A percentile compares a stretch with the other conserved stretches of the same genome.
Evolutionary conservation across 2,888 invertebrate species (phyloP).

Genomic region (Exocentrus adspersus): DNA sequence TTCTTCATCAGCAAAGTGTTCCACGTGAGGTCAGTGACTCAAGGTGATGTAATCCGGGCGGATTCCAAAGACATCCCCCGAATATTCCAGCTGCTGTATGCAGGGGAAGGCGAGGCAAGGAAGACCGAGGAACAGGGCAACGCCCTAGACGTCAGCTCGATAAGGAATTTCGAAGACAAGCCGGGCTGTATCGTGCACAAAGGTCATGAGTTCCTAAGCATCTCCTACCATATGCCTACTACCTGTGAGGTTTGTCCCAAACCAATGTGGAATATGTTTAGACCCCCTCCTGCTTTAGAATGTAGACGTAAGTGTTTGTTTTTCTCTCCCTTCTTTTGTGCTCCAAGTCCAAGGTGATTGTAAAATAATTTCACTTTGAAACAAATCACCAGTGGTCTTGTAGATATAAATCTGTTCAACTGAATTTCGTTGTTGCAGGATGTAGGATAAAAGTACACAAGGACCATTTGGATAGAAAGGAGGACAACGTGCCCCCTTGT

Average conservation of each 20-base stretch:
- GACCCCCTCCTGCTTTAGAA: constrained; percentile 97
- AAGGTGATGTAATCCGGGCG: constrained; percentile 98
- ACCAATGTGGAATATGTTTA: constrained; percentile 97
- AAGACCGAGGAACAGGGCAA: constrained; percentile 74
- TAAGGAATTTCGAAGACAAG: constrained; percentile 66
- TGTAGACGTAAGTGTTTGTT: constrained; percentile 81
- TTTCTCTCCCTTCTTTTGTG: not conserved
- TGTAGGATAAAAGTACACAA: constrained; percentile 98
- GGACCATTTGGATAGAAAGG: constrained; percentile 89
- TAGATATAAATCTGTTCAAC: not conserved
- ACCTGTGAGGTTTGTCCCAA: constrained; percentile 98
- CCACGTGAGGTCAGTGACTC: constrained; percentile 97
- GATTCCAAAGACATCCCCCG: constrained; percentile 99
- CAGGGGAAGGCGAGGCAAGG: constrained; percentile 94
- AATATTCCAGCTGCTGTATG: constrained; percentile 97
- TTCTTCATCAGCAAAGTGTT: constrained; percentile 88
- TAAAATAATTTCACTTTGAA: too few relatives aligned
- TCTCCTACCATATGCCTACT: constrained; percentile 98
- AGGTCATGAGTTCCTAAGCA: constrained; percentile 95
- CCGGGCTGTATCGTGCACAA: constrained; percentile 69
- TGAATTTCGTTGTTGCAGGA: constrained; percentile 66
- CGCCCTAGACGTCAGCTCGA: constrained; percentile 65
- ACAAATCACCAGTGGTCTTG: too few relatives aligned
- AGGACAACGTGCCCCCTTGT: constrained; percentile 91
- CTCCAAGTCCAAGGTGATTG: not conserved